Percentiles rank a stretch among this genome's conserved stretches.
Evolutionary conservation across 2,797 vertebrate genomes (phyloP).

Genomic region (Megaceryle alcyon): DNA sequence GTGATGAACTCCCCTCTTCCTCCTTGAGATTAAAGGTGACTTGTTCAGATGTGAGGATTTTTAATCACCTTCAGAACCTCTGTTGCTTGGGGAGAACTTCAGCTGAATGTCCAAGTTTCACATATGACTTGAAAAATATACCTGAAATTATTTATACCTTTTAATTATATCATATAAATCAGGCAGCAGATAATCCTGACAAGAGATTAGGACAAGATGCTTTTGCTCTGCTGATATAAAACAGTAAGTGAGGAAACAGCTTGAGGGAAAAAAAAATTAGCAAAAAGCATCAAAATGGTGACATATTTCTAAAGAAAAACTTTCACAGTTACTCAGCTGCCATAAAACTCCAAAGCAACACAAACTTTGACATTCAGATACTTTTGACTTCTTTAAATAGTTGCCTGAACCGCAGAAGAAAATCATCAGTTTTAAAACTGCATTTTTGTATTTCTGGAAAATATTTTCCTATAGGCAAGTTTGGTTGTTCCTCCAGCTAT

Average conservation of each 20-base stretch:
- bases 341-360: not conserved
- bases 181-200: not conserved
- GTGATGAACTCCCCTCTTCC: not conserved
- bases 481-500: not conserved
- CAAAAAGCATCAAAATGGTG: not conserved
- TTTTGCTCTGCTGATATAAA: not conserved
- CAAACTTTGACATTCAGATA: not conserved
- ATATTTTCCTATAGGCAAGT: rapidly evolving
- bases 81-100: not conserved
- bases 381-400: not conserved
- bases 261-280: not conserved
- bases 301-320: not conserved
- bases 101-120: not conserved
- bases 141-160: not conserved
- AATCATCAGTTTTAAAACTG: not conserved
- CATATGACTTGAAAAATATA: not conserved
- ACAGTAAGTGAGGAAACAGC: not conserved
- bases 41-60: not conserved
- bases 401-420: not conserved
- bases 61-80: not conserved
- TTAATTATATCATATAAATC: not conserved
- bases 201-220: not conserved
- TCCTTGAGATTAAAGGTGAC: not conserved
- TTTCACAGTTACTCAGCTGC: not conserved
- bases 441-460: not conserved